Conservation (phyloP, 2,113 vertebrate genomes). For the Takifugu bimaculatus region DNA sequence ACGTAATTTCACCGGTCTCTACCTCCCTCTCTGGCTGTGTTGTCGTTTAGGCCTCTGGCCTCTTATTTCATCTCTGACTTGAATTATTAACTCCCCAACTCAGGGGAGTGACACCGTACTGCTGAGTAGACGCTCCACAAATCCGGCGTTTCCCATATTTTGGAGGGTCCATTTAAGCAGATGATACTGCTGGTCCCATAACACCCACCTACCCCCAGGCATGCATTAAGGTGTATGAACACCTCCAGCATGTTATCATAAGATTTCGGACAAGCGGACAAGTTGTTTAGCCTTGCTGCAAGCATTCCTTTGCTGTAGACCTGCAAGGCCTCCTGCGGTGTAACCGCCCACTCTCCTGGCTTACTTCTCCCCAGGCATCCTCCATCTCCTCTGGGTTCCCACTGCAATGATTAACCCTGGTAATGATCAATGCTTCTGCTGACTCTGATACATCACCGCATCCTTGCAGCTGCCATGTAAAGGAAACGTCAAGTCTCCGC, state of each 20-base stretch:
- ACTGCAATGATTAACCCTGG: constrained; percentile 78
- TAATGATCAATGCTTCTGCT: constrained; percentile 79
- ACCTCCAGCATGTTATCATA: constrained; percentile 1
- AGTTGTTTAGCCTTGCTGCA: constrained; percentile 13
- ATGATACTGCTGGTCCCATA: constrained; percentile 47
- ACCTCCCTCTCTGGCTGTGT: constrained; percentile 20
- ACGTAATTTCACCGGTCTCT: constrained; percentile 6
- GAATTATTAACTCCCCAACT: constrained; percentile 76
- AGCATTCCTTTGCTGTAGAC: constrained; percentile 53
- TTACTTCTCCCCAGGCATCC: constrained; percentile 59
- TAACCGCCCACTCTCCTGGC: constrained; percentile 54
- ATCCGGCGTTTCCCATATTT: constrained; percentile 68
- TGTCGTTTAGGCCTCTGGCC: constrained; percentile 50
- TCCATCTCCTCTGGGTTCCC: constrained; percentile 61
- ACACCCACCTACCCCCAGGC: constrained; percentile 1
- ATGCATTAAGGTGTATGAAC: constrained; percentile 5
- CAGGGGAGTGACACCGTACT: constrained; percentile 68
- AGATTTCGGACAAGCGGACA: constrained; percentile 14
- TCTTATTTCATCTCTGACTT: constrained; percentile 60
- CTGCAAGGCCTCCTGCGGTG: constrained; percentile 47
- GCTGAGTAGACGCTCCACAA: constrained; percentile 72
- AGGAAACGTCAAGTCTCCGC: constrained; percentile 75
- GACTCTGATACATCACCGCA: constrained; percentile 78
- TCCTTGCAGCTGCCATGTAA: constrained; percentile 78
- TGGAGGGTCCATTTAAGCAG: constrained; percentile 57